A percentile compares a stretch with the other conserved stretches of the same genome.
Evolutionary conservation across 2,888 invertebrate genomes (phyloP).

Genomic region (Iphiclides podalirius): DNA sequence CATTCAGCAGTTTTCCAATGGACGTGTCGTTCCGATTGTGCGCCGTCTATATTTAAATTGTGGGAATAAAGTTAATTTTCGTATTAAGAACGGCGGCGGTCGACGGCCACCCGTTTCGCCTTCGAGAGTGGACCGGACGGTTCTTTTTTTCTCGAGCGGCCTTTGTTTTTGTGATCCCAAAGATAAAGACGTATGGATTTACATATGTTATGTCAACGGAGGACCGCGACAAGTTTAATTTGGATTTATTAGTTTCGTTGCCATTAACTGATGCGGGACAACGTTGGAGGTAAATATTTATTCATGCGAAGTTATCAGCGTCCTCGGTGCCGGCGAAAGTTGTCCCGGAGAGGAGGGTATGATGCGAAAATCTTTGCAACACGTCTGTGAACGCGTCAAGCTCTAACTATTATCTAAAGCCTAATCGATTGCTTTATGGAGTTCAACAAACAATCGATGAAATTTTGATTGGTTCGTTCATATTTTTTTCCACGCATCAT

Average conservation of each 20-base stretch:
- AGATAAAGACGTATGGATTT: slow-evolving; percentile 78
- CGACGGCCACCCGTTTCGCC: slow-evolving; percentile 73
- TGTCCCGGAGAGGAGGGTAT: too few relatives aligned
- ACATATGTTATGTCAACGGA: slow-evolving; percentile 77
- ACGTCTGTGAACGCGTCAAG: too few relatives aligned
- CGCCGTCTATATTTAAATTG: slow-evolving; percentile 65
- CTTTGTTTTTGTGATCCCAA: slow-evolving; percentile 69
- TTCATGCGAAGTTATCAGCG: slow-evolving; percentile 22
- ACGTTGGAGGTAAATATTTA: slow-evolving; percentile 57
- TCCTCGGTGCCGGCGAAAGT: too few relatives aligned
- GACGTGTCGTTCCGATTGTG: too few relatives aligned
- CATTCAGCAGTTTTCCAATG: too few relatives aligned
- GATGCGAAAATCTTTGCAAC: too few relatives aligned
- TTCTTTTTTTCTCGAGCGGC: slow-evolving; percentile 61
- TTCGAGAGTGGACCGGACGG: slow-evolving; percentile 66
- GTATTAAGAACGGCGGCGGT: slow-evolving; percentile 75
- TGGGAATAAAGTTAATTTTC: slow-evolving; percentile 77
- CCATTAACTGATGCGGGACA: slow-evolving; percentile 57
- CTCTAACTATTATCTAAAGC: too few relatives aligned
- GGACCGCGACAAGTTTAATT: slow-evolving; percentile 74
- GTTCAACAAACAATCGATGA: too few relatives aligned
- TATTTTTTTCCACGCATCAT: too few relatives aligned
- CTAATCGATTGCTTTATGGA: too few relatives aligned
- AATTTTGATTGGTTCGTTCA: too few relatives aligned
- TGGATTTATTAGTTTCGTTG: slow-evolving; percentile 73